Evolutionary conservation across 2,113 vertebrate genomes (phyloP), one percentile per base, ranked within the genome.

Genomic region (Conger conger): DNA sequence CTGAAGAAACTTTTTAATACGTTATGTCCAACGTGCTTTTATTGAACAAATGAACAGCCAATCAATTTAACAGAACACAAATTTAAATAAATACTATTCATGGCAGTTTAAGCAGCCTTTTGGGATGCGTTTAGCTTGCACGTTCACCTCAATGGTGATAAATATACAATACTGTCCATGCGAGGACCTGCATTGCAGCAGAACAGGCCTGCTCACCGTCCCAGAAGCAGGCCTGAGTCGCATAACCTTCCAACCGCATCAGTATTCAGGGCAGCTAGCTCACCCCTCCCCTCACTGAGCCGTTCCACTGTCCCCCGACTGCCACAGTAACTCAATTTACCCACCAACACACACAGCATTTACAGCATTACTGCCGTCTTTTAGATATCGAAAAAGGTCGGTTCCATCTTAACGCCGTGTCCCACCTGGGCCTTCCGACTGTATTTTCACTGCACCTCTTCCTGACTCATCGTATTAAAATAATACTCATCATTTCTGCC

Each of bases 221-320:
- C 57, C 8, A 3, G 4, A 4, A 63, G 23, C 23, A 27, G 23
- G 57, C 23, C 57, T 63, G 57, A 63, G 57, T 9, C 0, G 0
- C 57, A 50, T 23, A 4, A 40, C 40, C 37, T 27, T 5, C 23
- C 20, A n/a, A 23, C 35, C 17, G 20, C 18, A 42, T 50, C 42
- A 50, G 38, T 7, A 40, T 18, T 45, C 79, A 30, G 27, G 0
- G 13, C 0, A 17, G 38, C 16, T 45, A 83, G 82, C 94, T 38
- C 16, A 3, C 36, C 37, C 27, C 77, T n/a, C 23, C 38, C 5
- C 79, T 45, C 42, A 13, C 38, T 81, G 23, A 30, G 27, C 79
- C 16, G 23, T 0, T 15, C 0, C 38, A 37, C 16, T 79, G 38
- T 40, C 2, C 79, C 11, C 38, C 42, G 9, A 16, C 27, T n/a